Evolutionary conservation across 1,140 invertebrate species (phyloP), one percentile per base, ranked within the genome.

Genomic region (Acromyrmex echinatior): DNA sequence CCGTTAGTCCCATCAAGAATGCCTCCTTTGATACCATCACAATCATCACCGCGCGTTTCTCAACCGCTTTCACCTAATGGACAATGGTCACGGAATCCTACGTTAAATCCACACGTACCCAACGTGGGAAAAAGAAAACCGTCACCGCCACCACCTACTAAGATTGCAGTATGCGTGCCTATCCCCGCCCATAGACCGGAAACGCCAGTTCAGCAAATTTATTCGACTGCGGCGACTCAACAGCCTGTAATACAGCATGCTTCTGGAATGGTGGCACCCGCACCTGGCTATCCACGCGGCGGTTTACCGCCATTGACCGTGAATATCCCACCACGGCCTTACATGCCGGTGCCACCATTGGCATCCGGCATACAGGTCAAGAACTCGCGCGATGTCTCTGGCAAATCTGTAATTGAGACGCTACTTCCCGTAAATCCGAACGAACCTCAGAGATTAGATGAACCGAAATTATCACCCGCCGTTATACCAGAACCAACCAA

Each of bases 191-290:
- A 95, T 14, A 89, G 93, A 65, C 92, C 93, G 0, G 94, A 95
- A 2, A 63, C 89, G 4, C 84, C 94, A 0, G 60, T 85, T 0
- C 94, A 94, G 53, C 94, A 95, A 21, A 94, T 95, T 10, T 95
- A 95, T 51, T 95, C 94, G 0, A 95, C 94, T 0, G 94, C 95
- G 0, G 92, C 92, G 0, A 94, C 91, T 66, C 95, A 94, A 65
- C 95, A 95, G 21, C 95, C 95, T 1, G 95, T 95, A 0, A 95
- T 95, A 16, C 95, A 95, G 65, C 95, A 95, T 21, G 95, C 95
- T 14, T 93, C 95, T 0, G 94, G 95, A 3, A 95, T 95, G 94
- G 87, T 94, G 31, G 94, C 95, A 0, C 68, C 94, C 0, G 92
- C 90, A 0, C 93, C 95, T 0, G 94, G 93, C 45, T 95, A 95